Evolutionary conservation across 2,797 vertebrate genomes (phyloP).

Genomic region (Balearica regulorum): DNA sequence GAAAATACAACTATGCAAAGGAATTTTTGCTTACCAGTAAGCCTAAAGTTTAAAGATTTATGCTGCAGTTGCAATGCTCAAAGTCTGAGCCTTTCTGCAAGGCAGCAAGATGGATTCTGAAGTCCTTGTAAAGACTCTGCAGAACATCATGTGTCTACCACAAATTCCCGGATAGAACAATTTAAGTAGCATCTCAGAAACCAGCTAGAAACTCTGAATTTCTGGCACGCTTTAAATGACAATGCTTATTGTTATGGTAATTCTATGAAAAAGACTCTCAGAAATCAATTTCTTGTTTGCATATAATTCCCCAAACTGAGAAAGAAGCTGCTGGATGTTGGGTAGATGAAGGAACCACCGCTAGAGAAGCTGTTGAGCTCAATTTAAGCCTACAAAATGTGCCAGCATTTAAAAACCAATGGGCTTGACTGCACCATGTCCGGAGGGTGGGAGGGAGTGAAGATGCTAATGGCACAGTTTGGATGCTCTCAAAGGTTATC

Average conservation of each 20-base stretch:
- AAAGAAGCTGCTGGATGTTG: not conserved
- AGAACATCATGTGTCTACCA: not conserved
- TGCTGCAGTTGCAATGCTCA: not conserved
- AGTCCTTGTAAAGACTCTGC: not conserved
- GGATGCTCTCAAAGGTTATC: not conserved
- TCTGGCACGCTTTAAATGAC: not conserved
- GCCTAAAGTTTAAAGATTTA: not conserved
- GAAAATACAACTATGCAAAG: not conserved
- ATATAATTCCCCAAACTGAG: not conserved
- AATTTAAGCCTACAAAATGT: not conserved
- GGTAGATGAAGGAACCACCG: not conserved
- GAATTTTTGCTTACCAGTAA: not conserved
- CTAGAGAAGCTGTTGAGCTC: not conserved
- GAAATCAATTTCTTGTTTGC: constrained; percentile 19
- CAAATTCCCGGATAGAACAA: not conserved
- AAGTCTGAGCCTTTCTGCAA: not conserved
- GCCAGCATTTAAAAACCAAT: not conserved
- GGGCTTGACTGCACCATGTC: not conserved
- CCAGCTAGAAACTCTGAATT: not conserved
- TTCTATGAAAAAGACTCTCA: not conserved
- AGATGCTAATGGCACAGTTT: not conserved
- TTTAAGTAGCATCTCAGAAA: not conserved
- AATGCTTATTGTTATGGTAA: constrained; percentile 32
- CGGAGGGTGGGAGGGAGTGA: not conserved
- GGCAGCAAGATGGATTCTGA: not conserved